Evolutionary conservation across 2,113 vertebrate species (phyloP), one percentile per base, ranked within the genome.

Genomic region (Phoxinus phoxinus): DNA sequence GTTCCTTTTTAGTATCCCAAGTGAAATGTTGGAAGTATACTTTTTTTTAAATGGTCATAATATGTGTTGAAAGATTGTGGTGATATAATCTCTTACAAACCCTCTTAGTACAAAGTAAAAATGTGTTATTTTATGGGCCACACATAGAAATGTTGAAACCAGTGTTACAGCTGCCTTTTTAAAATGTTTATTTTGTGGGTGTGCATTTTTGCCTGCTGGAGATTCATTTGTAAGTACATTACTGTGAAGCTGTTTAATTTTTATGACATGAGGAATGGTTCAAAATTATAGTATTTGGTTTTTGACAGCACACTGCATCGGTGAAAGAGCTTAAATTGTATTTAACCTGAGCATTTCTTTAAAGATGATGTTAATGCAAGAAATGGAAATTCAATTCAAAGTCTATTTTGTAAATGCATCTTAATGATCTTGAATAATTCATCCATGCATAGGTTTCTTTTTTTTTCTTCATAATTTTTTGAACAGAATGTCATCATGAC

Each of bases 141-240:
- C 8, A 37, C 8, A 67, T 19, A 32, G 21, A 41, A 72, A 21
- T 12, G 21, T 23, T 72, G 35, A 37, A 72, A 23, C 19, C 19
- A 41, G 67, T 3, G 67, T 71, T 71, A 71, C 21, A 67, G 32
- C 32, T 35, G 65, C 35, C 37, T 72, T 44, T 37, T 72, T 44
- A 1, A 72, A 72, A 72, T 44, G 37, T 72, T 72, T 72, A 44
- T 72, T 72, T 72, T 72, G 69, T 44, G 23, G 23, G 21, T 44
- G n/a, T 61, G 37, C 69, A 72, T 35, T n/a, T 72, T 72, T 72
- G 21, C 69, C 35, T 72, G 35, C 35, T 44, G 35, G 35, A 35
- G 21, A 41, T 72, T 41, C 69, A 72, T 44, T 72, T 72, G 10
- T 72, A 13, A 44, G 69, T n/a, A n/a, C 69, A 72, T n/a, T 72